These are phyloP conservation scores for Aegithalos caudatus DNA, from an alignment of 2,113 vertebrate species.

Conservation along the genomic window DNA sequence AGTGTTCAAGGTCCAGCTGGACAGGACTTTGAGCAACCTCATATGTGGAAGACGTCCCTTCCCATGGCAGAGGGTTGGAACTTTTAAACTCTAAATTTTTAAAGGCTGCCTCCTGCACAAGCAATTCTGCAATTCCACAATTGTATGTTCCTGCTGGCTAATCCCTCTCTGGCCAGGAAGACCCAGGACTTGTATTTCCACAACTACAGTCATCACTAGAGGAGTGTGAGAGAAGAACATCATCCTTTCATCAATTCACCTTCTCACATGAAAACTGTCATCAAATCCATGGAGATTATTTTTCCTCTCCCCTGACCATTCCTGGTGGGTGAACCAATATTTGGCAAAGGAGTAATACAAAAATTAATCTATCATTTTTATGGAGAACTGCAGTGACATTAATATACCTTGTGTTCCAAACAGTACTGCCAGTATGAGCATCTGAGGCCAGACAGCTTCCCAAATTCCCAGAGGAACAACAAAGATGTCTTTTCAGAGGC, in stretches of 20 bases:
- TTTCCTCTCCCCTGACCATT: background rate
- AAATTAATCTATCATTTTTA: background rate
- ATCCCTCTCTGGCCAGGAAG: background rate
- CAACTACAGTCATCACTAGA: background rate
- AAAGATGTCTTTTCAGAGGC: background rate
- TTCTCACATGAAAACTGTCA: background rate
- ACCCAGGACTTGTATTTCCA: background rate
- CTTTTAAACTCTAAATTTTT: background rate
- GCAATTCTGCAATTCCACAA: background rate
- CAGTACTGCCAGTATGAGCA: background rate
- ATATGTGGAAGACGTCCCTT: background rate
- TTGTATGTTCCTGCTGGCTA: background rate
- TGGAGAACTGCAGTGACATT: background rate
- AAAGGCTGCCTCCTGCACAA: background rate
- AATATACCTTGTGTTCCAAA: background rate
- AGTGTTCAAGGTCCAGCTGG: background rate
- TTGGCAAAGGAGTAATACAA: background rate
- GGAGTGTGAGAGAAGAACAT: background rate
- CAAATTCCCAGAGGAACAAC: background rate
- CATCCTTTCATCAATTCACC: background rate
- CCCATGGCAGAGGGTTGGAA: background rate
- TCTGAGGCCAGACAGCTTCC: background rate
- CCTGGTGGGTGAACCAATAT: background rate
- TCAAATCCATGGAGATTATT: background rate
- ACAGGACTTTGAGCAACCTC: fast-evolving